Conservation (phyloP, 2,113 vertebrate species). For the Sapajus apella region DNA sequence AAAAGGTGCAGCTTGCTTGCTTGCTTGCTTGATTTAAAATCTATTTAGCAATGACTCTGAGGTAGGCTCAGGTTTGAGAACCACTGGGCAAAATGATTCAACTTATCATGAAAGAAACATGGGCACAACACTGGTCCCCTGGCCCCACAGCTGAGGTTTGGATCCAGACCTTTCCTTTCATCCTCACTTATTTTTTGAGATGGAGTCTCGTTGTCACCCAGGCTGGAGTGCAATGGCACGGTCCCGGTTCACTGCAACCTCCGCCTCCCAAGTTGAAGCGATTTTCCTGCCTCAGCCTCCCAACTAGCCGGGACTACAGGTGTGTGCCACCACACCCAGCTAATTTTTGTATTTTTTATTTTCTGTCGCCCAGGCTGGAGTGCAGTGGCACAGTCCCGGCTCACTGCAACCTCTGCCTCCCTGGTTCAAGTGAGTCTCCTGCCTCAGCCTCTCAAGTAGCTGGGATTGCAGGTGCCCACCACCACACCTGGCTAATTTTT, state of each 20-base stretch:
- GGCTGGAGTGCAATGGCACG: not conserved
- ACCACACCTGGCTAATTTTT: not conserved
- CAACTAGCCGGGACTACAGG: not conserved
- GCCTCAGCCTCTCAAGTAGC: not conserved
- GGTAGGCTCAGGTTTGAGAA: not conserved
- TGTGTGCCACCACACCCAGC: rapidly evolving
- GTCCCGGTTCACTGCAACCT: not conserved
- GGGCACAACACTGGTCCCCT: not conserved
- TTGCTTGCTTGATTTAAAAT: not conserved
- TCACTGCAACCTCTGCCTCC: too few species aligned
- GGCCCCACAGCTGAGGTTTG: not conserved
- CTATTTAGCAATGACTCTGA: not conserved
- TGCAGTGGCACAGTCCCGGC: not conserved
- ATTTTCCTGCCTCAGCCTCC: not conserved
- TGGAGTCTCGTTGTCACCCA: not conserved
- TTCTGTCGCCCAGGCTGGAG: not conserved
- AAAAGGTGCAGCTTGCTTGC: not conserved
- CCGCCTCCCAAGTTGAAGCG: not conserved
- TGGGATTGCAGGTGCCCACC: not conserved
- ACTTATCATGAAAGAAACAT: not conserved
- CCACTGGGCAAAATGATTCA: not conserved
- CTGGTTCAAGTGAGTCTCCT: too few species aligned
- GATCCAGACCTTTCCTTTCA: not conserved
- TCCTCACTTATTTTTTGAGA: not conserved
- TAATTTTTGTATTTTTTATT: too few species aligned